phyloP scores from a whole-genome alignment of 2,888 invertebrate genomes.

The Scaptomyza cyrtandrae region DNA sequence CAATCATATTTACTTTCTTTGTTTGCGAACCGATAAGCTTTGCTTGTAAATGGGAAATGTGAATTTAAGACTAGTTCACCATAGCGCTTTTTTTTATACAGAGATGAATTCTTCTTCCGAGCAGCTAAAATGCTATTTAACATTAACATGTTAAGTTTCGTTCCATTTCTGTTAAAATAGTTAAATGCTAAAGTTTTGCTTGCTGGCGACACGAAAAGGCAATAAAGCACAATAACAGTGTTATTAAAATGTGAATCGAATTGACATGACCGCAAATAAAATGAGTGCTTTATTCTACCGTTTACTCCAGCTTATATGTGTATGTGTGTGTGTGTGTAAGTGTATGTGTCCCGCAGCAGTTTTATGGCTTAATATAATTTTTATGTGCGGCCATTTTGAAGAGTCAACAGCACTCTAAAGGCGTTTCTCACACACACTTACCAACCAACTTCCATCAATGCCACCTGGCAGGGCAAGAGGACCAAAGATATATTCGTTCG shows the following conservation, averaged over 20 bases:
- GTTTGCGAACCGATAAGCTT: background rate
- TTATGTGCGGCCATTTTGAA: slow-evolving; percentile 74
- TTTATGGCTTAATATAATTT: slow-evolving; percentile 79
- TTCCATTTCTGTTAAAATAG: background rate
- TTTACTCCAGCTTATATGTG: background rate
- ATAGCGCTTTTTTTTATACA: background rate
- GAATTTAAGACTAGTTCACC: background rate
- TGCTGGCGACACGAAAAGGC: background rate
- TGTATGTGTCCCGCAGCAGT: slow-evolving; percentile 21
- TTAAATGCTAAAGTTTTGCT: background rate
- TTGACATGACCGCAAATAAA: slow-evolving; percentile 70
- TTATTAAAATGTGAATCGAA: slow-evolving; percentile 65
- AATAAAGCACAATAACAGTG: slow-evolving; percentile 23
- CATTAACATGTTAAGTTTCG: no score
- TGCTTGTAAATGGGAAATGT: background rate
- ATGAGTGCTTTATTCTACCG: slow-evolving; percentile 38
- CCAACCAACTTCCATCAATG: slow-evolving; percentile 32
- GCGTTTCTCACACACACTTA: background rate
- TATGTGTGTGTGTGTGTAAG: no score
- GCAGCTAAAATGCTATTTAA: no score
- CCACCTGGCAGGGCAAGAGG: slow-evolving; percentile 37
- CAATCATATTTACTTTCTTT: slow-evolving; percentile 15
- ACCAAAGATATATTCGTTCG: slow-evolving; percentile 32
- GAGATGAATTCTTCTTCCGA: no score
- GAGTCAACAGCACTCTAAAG: slow-evolving; percentile 35